Base-by-base conservation (phyloP, 2,113 vertebrate genomes). In the Gavia stellata region DNA sequence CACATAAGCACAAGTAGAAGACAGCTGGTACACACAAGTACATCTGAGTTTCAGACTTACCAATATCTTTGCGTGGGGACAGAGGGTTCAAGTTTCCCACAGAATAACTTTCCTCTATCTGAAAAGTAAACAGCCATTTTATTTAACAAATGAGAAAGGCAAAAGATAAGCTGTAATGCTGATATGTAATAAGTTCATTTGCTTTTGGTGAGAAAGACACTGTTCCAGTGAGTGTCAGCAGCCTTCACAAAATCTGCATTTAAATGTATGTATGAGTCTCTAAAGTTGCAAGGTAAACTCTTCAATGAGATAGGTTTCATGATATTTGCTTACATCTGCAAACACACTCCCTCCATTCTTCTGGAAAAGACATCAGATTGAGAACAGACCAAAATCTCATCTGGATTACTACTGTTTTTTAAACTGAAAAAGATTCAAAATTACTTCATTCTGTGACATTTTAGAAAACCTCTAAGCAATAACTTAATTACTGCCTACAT, bases 31-130 rank as follows among this genome's bases (percentile, higher is more conserved):
- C 14, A 84, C 26, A 93, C 24, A 58, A 44, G 11, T 4, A 58
- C 10, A 42, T 47, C 28, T 62, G 49, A 86, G 42, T 53, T 91
- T 87, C 81, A 94, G 79, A 92, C 98, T 98, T 97, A 98, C 98
- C 98, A 92, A 97, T 97, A 95, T 94, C 97, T 97, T 97, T 97
- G 14, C 96, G 96, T 65, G 97, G 96, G 44, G 97, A 98, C 50
- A 95, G 23, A 82, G 95, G 80, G 93, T 94, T 97, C 81, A 97
- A 18, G 89, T 97, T 97, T 96, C 85, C 94, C 56, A 89, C 8
- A 90, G 97, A 82, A 90, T 44, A 97, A 90, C 50, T 77, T 96
- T 97, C 98, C 45, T 95, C 96, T 80, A 88, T 74, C 98, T 98
- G 97, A 88, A 98, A 98, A 66, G 71, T 24, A 96, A 88, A 88